Evolutionary conservation across 2,888 invertebrate genomes (phyloP).

Genomic region (Chloroclysta siterata): DNA sequence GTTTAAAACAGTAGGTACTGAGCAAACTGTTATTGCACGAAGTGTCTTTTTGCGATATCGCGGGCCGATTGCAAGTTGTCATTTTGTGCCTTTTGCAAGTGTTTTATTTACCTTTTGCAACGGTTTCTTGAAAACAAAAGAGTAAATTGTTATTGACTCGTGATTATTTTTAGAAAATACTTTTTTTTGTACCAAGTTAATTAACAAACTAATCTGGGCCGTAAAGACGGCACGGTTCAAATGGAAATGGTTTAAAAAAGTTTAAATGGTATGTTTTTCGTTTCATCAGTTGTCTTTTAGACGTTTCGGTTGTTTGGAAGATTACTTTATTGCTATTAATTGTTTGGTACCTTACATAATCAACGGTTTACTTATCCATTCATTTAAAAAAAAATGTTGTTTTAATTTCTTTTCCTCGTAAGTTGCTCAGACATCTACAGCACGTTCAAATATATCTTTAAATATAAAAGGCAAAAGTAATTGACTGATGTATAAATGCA

Average conservation of each 20-base stretch:
- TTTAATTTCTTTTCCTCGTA: too few species aligned
- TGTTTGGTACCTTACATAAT: conserved; percentile 6
- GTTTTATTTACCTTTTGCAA: conserved; percentile 28
- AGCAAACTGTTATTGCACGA: conserved; percentile 46
- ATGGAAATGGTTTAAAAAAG: conserved; percentile 25
- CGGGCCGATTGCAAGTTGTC: conserved; percentile 15
- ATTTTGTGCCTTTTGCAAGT: conserved; percentile 17
- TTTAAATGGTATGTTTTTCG: conserved; percentile 23
- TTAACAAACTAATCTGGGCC: conserved; percentile 23
- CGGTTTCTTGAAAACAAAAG: conserved; percentile 28
- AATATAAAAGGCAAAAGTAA: too few species aligned
- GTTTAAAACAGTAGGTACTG: conserved; percentile 37
- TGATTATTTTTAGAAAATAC: background rate
- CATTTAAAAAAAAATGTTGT: too few species aligned
- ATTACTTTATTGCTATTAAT: conserved; percentile 28
- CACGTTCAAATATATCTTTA: too few species aligned
- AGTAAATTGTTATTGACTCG: conserved; percentile 27
- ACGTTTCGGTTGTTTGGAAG: conserved; percentile 16
- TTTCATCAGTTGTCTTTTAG: conserved; percentile 21
- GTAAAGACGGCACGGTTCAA: conserved; percentile 33
- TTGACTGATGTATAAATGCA: too few species aligned
- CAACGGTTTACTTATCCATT: background rate
- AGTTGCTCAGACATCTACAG: too few species aligned
- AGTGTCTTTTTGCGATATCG: conserved; percentile 17
- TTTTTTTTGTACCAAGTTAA: background rate